Conservation (phyloP, 2,888 invertebrate species). For the Heliconius erato region DNA sequence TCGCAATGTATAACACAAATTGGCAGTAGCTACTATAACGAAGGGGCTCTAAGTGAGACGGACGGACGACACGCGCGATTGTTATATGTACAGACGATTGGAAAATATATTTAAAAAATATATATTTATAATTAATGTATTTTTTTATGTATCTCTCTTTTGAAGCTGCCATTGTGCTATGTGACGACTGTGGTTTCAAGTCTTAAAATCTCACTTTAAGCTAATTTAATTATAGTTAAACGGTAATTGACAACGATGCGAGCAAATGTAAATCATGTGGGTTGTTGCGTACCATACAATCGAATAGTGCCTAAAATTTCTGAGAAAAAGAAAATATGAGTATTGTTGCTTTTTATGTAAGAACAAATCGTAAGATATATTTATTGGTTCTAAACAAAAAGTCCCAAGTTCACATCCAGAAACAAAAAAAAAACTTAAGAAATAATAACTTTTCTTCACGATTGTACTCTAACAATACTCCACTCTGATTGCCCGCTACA, state of each 20-base stretch:
- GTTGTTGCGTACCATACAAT: no score
- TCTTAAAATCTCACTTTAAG: background rate
- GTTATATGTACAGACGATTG: slow-evolving; percentile 41
- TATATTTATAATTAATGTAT: background rate
- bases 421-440: background rate
- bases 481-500: slow-evolving; percentile 46
- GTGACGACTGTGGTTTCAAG: background rate
- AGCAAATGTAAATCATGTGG: no score
- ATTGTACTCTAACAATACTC: slow-evolving; percentile 43
- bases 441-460: slow-evolving; percentile 5
- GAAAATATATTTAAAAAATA: background rate
- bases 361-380: no score
- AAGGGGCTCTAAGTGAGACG: slow-evolving; percentile 54
- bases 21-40: slow-evolving; percentile 31
- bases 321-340: no score
- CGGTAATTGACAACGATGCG: background rate
- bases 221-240: background rate
- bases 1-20: slow-evolving; percentile 36
- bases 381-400: background rate
- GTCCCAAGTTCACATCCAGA: background rate
- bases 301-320: no score
- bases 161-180: background rate
- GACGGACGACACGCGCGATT: slow-evolving; percentile 58
- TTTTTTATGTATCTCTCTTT: background rate
- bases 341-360: no score